These are phyloP conservation scores for Condylostylus longicornis DNA, from an alignment of 1,140 invertebrate genomes.

Conservation along the genomic window DNA sequence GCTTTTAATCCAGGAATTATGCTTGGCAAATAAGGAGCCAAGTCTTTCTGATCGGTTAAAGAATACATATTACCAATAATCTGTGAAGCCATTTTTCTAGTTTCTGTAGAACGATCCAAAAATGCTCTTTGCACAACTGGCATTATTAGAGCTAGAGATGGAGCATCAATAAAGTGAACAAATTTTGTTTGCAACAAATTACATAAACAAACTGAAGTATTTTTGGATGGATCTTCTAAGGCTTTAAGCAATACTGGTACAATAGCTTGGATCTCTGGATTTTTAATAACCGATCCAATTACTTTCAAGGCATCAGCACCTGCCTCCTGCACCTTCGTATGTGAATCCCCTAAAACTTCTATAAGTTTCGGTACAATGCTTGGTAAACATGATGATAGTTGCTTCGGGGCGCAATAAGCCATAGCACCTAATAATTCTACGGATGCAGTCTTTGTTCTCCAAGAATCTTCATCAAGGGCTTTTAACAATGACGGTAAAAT, in stretches of 20 bases:
- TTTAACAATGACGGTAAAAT: conserved; percentile 80
- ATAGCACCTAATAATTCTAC: conserved; percentile 93
- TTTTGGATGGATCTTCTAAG: conserved; percentile 90
- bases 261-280: conserved; percentile 97
- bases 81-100: conserved; percentile 95
- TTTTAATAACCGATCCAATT: conserved; percentile 94
- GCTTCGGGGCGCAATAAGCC: conserved; percentile 97
- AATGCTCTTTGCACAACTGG: conserved; percentile 95
- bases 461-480: conserved; percentile 93
- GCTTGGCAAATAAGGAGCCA: conserved; percentile 88
- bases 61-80: conserved; percentile 99
- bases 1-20: conserved; percentile 95
- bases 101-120: conserved; percentile 92
- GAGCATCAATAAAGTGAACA: conserved; percentile 98
- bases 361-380: conserved; percentile 97
- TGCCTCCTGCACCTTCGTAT: conserved; percentile 94
- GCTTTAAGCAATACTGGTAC: conserved; percentile 83
- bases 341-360: conserved; percentile 93
- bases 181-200: conserved; percentile 93
- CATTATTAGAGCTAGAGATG: conserved; percentile 97
- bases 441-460: conserved; percentile 95
- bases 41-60: conserved; percentile 94
- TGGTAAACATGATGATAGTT: conserved; percentile 92
- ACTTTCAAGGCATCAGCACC: conserved; percentile 88
- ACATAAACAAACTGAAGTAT: conserved; percentile 82